Evolutionary conservation across 2,888 invertebrate species (phyloP).

Genomic region (Amphipyra berbera): DNA sequence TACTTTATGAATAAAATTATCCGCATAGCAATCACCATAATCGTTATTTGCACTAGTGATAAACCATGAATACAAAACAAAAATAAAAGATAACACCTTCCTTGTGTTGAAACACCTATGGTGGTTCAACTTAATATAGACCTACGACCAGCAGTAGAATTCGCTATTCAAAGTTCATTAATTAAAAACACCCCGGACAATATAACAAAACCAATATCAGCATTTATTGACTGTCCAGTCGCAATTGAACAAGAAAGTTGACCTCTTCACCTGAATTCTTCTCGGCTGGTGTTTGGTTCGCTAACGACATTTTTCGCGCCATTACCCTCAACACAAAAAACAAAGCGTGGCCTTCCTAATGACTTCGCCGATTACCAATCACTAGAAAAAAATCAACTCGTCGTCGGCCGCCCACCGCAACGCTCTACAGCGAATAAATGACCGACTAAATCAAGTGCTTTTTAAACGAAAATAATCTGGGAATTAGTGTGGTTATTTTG

Average conservation of each 20-base stretch:
- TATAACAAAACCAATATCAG: neutral
- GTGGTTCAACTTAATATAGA: too few species aligned
- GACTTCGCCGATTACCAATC: conserved; percentile 84
- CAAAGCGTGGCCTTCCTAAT: conserved; percentile 77
- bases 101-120: too few species aligned
- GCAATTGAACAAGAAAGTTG: conserved; percentile 24
- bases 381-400: conserved; percentile 72
- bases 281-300: conserved; percentile 51
- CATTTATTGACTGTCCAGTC: neutral
- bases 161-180: neutral
- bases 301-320: conserved; percentile 82
- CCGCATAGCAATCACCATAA: conserved; percentile 6
- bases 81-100: too few species aligned
- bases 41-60: conserved; percentile 1
- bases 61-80: neutral
- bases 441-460: conserved; percentile 37
- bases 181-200: neutral
- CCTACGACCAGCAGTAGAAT: too few species aligned
- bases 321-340: conserved; percentile 81
- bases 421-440: conserved; percentile 42
- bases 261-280: conserved; percentile 65
- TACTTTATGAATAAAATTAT: conserved; percentile 39
- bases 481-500: conserved; percentile 17
- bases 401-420: conserved; percentile 47
- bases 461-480: conserved; percentile 26